Percentiles rank a stretch among this genome's conserved stretches.
Evolutionary conservation across 1,140 invertebrate genomes (phyloP).

Genomic region (Homarus americanus): DNA sequence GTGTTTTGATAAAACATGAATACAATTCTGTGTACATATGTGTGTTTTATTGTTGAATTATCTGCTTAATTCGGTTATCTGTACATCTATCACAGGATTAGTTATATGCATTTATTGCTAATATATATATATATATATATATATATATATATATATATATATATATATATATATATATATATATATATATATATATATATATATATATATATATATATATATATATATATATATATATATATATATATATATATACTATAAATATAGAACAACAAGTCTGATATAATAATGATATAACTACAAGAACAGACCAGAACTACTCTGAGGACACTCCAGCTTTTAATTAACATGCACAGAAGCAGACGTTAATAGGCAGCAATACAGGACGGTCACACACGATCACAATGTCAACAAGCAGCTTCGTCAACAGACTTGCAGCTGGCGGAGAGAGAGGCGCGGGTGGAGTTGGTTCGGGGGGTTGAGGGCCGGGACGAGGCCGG

Average conservation of each 20-base stretch:
- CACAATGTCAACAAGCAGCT: constrained; percentile 38
- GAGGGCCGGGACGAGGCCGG: constrained; percentile 46
- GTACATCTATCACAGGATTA: constrained; percentile 5
- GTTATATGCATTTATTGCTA: neutral
- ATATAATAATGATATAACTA: neutral
- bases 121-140: no score
- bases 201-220: no score
- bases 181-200: no score
- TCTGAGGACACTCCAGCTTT: neutral
- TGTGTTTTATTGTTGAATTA: neutral
- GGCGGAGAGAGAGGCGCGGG: constrained; percentile 59
- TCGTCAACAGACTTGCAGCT: constrained; percentile 61
- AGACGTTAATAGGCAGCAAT: neutral
- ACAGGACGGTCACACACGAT: neutral
- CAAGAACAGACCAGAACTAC: neutral
- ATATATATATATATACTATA: neutral
- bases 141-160: no score
- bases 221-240: neutral
- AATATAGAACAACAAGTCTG: neutral
- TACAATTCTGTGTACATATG: neutral
- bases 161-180: no score
- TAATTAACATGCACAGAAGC: neutral
- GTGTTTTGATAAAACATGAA: neutral
- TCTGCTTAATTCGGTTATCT: neutral
- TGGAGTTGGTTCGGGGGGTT: constrained; percentile 63